Evolutionary conservation across 1,140 invertebrate genomes (phyloP).

Genomic region (Drosophila nannoptera): DNA sequence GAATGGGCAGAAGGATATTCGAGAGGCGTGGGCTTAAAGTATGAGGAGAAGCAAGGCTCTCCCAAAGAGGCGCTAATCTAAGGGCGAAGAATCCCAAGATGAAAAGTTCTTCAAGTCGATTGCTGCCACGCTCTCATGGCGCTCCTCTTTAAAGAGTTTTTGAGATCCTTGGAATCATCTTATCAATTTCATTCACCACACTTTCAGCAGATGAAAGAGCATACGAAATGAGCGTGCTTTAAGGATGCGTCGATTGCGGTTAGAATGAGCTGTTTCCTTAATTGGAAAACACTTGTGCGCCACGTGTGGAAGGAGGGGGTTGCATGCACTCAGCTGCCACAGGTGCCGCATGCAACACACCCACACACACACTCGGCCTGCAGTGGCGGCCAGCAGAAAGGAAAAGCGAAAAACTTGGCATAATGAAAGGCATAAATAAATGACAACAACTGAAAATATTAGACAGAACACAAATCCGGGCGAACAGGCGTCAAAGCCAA

Average conservation of each 20-base stretch:
- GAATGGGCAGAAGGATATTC: too few relatives aligned
- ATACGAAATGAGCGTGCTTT: constrained; percentile 54
- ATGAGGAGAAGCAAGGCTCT: too few relatives aligned
- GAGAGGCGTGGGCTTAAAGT: too few relatives aligned
- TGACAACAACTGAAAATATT: constrained; percentile 27
- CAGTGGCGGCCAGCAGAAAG: constrained; percentile 31
- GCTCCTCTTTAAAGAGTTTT: too few relatives aligned
- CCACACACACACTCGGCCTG: neutral
- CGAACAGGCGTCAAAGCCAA: constrained; percentile 33
- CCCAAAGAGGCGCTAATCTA: too few relatives aligned
- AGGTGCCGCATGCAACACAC: neutral
- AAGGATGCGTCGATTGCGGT: constrained; percentile 15
- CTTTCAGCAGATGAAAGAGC: constrained; percentile 44
- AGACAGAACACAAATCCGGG: constrained; percentile 28
- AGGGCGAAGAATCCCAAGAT: too few relatives aligned
- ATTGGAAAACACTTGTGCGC: constrained; percentile 73
- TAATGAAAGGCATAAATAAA: constrained; percentile 60
- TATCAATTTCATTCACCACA: neutral
- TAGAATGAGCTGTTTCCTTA: constrained; percentile 44
- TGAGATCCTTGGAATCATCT: neutral
- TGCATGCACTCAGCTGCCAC: constrained; percentile 27
- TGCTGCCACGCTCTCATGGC: too few relatives aligned
- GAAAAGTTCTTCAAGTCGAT: too few relatives aligned
- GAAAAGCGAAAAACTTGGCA: constrained; percentile 61
- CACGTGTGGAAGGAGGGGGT: constrained; percentile 28